Evolutionary conservation across 2,888 invertebrate species (phyloP).

Genomic region (Eupithecia abbreviata): DNA sequence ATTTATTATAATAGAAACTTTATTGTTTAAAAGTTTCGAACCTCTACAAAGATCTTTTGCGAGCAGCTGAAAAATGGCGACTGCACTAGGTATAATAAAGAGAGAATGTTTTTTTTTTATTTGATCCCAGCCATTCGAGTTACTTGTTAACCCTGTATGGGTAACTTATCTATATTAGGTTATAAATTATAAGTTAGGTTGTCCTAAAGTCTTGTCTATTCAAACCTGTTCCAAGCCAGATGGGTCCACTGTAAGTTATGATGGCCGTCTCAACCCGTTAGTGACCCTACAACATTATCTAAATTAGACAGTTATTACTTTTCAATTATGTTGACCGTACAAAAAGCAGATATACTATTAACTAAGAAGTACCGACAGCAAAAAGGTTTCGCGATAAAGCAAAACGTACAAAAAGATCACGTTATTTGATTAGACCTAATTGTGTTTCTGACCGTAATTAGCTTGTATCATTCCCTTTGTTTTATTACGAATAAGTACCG

Average conservation of each 20-base stretch:
- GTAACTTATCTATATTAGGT: neutral
- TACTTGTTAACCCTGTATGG: neutral
- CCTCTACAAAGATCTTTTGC: neutral
- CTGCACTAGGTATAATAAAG: neutral
- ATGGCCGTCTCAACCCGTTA: slow-evolving; percentile 28
- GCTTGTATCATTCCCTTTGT: slow-evolving; percentile 81
- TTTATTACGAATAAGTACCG: slow-evolving; percentile 70
- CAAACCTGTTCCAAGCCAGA: neutral
- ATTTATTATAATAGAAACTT: slow-evolving; percentile 22
- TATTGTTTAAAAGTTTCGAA: neutral
- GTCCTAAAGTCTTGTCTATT: neutral
- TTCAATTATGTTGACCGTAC: slow-evolving; percentile 54
- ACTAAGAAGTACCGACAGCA: slow-evolving; percentile 53
- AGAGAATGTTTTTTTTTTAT: neutral
- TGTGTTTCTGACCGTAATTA: slow-evolving; percentile 80
- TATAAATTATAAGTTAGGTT: neutral
- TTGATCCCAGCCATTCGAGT: neutral
- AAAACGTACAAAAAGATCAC: slow-evolving; percentile 74
- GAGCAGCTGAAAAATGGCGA: slow-evolving; percentile 1
- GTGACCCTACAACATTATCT: slow-evolving; percentile 30
- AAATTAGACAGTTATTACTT: slow-evolving; percentile 46
- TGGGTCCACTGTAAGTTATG: slow-evolving; percentile 13
- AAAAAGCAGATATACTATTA: slow-evolving; percentile 53
- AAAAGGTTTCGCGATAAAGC: slow-evolving; percentile 62
- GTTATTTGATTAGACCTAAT: slow-evolving; percentile 82